A percentile compares a stretch with the other conserved stretches of the same genome.
These are phyloP conservation scores for Tachysurus vachellii DNA, from an alignment of 2,113 vertebrate species.

Conservation along the genomic window DNA sequence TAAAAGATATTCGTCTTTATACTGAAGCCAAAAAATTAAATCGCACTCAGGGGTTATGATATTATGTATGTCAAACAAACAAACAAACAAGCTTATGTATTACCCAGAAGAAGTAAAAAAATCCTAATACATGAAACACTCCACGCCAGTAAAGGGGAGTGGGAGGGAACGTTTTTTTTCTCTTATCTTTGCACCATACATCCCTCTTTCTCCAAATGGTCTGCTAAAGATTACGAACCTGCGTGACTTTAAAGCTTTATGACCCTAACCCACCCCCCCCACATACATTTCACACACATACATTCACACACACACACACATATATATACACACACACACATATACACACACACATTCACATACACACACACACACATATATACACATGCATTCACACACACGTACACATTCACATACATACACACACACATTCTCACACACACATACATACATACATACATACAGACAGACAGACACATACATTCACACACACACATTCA, in stretches of 20 bases:
- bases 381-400: neutral
- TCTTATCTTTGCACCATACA: constrained; percentile 32
- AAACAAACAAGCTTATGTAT: neutral
- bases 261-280: neutral
- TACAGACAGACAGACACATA: too few relatives aligned
- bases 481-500: too few relatives aligned
- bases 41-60: neutral
- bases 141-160: neutral
- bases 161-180: neutral
- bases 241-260: neutral
- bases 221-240: neutral
- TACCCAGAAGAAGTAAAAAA: neutral
- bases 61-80: neutral
- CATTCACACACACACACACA: neutral
- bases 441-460: too few relatives aligned
- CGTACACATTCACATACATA: too few relatives aligned
- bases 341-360: neutral
- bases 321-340: neutral
- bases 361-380: neutral
- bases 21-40: neutral
- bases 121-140: neutral
- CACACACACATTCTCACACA: too few relatives aligned
- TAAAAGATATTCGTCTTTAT: neutral
- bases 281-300: neutral
- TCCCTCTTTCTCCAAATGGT: neutral